A percentile compares a stretch with the other conserved stretches of the same genome.
These are phyloP conservation scores for Halictus ligatus DNA, from an alignment of 2,888 invertebrate genomes.

Conservation along the genomic window DNA sequence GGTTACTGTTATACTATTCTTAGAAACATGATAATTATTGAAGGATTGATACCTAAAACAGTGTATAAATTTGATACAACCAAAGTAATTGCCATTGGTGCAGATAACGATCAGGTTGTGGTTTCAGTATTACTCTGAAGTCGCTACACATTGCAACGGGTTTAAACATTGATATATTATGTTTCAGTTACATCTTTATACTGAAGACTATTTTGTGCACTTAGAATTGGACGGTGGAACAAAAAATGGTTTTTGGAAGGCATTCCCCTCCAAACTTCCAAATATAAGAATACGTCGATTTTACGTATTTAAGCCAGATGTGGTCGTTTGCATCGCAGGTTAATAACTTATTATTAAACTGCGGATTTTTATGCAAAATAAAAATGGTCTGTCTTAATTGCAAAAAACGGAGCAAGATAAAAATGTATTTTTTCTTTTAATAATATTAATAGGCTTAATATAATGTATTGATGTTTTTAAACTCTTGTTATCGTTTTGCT, in stretches of 20 bases:
- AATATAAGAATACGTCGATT: constrained; percentile 59
- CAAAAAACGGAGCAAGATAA: no score
- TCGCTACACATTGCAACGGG: no score
- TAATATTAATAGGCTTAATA: no score
- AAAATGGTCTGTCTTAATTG: no score
- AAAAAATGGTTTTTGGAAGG: not conserved
- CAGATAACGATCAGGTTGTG: constrained; percentile 63
- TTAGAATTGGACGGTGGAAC: constrained; percentile 36
- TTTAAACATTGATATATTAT: constrained; percentile 21
- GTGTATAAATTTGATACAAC: constrained; percentile 33
- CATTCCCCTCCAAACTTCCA: constrained; percentile 38
- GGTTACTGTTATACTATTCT: constrained; percentile 63
- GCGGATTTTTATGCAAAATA: no score
- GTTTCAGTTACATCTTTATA: constrained; percentile 70
- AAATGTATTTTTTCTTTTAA: no score
- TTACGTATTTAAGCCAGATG: constrained; percentile 69
- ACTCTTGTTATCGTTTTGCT: no score
- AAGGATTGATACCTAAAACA: constrained; percentile 43
- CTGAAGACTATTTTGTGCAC: constrained; percentile 52
- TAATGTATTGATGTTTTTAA: no score
- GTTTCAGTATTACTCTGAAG: not conserved
- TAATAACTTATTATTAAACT: not conserved
- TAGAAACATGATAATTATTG: constrained; percentile 50
- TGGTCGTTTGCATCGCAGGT: constrained; percentile 74
- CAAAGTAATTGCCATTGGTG: constrained; percentile 61